Base-by-base conservation (phyloP, 2,888 invertebrate genomes). In the Euzophera pinguis region DNA sequence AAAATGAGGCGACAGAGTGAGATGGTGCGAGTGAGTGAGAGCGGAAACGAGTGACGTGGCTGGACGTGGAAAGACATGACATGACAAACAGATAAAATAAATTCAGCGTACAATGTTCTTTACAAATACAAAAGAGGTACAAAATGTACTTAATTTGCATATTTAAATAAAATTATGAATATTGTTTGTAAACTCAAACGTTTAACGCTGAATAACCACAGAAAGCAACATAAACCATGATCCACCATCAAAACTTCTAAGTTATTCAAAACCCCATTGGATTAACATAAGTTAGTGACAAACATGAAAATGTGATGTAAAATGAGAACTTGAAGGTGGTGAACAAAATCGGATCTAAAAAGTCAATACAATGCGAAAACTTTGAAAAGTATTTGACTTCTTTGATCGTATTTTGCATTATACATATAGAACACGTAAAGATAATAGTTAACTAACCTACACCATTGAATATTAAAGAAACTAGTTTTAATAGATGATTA, bases 1-100 rank as follows among this genome's bases (percentile, higher is more conserved):
- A 63, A 73, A 73, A 87, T 88, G 88, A 84, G 82, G 83, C 83
- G 81, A 83, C 67, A 83, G 78, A 84, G 85, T 86, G 88, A 86
- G 78, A 84, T 82, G 82, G 86, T 86, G 89, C 85, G 84, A 77
- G 86, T 81, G 82, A 85, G 84, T 83, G 88, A 81, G 84, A 88
- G 85, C 83, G 85, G 85, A 88, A 87, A 88, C 82, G 81, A 76
- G 84, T 87, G 87, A 82, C 84, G 81, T 81, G 81, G 79, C 81
- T 81, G 75, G 69, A 72, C 80, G 73, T 75, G 83, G 77, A 77
- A 69, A 70, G 71, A 79, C 67, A 76, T 80, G 77, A 72, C 71
- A 78, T 75, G 63, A 62, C 60, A 73, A 62, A 68, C 54, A 64
- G 52, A 43, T 60, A 54, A 53, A 50, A 29, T 27, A 48, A 50